Evolutionary conservation across 2,888 invertebrate species (phyloP).

Genomic region (Abrostola triplasia): DNA sequence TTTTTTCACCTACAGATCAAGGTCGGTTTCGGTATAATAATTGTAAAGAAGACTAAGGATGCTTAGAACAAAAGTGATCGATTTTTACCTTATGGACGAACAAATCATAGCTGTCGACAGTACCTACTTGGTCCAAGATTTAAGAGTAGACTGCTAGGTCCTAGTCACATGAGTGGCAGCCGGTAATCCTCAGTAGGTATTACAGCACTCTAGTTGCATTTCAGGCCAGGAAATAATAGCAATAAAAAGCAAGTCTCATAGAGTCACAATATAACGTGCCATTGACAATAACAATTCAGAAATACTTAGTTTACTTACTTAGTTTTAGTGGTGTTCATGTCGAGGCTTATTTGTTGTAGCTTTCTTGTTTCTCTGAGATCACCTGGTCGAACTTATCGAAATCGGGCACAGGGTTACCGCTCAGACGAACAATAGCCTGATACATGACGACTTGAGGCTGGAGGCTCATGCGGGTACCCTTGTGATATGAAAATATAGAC

Average conservation of each 20-base stretch:
- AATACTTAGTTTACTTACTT: not conserved
- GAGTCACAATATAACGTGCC: too few species aligned
- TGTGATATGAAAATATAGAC: conserved; percentile 48
- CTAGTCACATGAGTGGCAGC: too few species aligned
- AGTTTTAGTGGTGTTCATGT: not conserved
- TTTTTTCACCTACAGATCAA: not conserved
- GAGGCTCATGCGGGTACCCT: conserved; percentile 55
- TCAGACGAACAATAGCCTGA: conserved; percentile 60
- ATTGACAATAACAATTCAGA: too few species aligned
- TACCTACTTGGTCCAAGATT: too few species aligned
- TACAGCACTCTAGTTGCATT: too few species aligned
- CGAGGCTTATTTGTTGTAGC: not conserved
- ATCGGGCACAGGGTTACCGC: conserved; percentile 30
- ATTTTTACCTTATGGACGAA: too few species aligned
- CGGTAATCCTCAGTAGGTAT: too few species aligned
- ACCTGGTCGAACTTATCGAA: conserved; percentile 1
- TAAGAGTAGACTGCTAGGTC: too few species aligned
- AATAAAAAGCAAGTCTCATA: too few species aligned
- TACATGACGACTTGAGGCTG: conserved; percentile 68
- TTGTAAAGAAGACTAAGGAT: not conserved
- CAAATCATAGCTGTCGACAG: too few species aligned
- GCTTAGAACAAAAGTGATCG: not conserved
- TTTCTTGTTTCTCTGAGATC: conserved; percentile 13
- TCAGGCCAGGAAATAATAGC: too few species aligned
- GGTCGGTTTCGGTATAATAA: not conserved